A percentile compares a stretch with the other conserved stretches of the same genome.
These are phyloP conservation scores for Diarsia rubi DNA, from an alignment of 2,888 invertebrate species.

Conservation along the genomic window DNA sequence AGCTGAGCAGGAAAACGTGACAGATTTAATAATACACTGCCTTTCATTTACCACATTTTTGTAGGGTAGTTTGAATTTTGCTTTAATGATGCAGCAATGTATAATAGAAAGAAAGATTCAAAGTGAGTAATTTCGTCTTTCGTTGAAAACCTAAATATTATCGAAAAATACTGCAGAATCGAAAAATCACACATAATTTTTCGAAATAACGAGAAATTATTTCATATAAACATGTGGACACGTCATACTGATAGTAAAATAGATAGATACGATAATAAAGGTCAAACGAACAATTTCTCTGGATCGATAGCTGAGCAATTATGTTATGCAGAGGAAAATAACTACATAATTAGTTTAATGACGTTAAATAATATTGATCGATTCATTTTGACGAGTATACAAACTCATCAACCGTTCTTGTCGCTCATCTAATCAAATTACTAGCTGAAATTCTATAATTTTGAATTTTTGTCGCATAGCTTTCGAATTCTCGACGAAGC, in stretches of 20 bases:
- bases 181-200: too few relatives aligned
- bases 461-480: conserved; percentile 24
- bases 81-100: not conserved
- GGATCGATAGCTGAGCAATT: conserved; percentile 11
- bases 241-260: conserved; percentile 13
- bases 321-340: conserved; percentile 25
- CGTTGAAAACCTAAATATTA: not conserved
- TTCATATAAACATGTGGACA: not conserved
- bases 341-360: conserved; percentile 10
- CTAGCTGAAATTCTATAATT: not conserved
- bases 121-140: not conserved
- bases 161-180: not conserved
- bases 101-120: not conserved
- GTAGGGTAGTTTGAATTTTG: not conserved
- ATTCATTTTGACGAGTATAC: not conserved
- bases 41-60: not conserved
- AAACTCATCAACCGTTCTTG: not conserved
- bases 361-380: conserved; percentile 18
- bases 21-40: conserved; percentile 8
- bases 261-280: conserved; percentile 10
- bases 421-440: not conserved
- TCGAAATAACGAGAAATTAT: not conserved
- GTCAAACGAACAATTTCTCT: conserved; percentile 15
- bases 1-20: conserved; percentile 45
- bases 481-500: not conserved